Evolutionary conservation across 1,140 invertebrate genomes (phyloP).

Genomic region (Dysdera silvatica): DNA sequence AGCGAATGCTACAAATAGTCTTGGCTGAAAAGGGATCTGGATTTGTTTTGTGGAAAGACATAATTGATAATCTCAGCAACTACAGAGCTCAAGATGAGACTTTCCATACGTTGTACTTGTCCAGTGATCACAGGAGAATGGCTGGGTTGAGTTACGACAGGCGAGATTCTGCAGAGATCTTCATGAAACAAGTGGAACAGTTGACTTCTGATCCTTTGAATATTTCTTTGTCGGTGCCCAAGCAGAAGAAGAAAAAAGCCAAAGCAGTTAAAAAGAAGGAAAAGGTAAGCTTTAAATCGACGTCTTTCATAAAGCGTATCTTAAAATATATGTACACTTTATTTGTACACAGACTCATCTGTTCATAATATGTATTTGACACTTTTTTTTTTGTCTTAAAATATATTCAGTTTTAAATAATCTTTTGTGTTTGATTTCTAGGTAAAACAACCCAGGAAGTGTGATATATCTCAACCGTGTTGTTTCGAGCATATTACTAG

Average conservation of each 20-base stretch:
- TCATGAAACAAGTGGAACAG: constrained; percentile 57
- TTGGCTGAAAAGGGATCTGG: constrained; percentile 74
- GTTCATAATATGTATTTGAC: background rate
- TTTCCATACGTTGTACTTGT: constrained; percentile 76
- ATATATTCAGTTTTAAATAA: background rate
- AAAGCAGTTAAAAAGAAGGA: constrained; percentile 43
- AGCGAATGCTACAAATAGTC: constrained; percentile 63
- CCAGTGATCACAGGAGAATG: constrained; percentile 56
- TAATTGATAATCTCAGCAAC: constrained; percentile 57
- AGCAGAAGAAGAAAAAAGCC: constrained; percentile 47
- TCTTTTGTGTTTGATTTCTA: constrained; percentile 20
- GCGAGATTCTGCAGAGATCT: constrained; percentile 59
- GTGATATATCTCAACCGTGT: constrained; percentile 75
- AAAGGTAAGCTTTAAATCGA: constrained; percentile 30
- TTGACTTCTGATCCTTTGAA: constrained; percentile 70
- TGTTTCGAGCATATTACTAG: constrained; percentile 79
- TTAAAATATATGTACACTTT: too few species aligned
- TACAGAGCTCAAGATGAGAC: constrained; percentile 55
- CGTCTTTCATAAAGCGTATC: background rate
- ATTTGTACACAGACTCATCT: background rate
- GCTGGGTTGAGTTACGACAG: constrained; percentile 69
- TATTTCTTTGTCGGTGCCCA: constrained; percentile 62
- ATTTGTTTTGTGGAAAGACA: constrained; percentile 75
- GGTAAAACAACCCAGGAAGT: constrained; percentile 58
- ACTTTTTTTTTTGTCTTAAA: background rate